Base-by-base conservation (phyloP, 2,113 vertebrate species). In the Bubo blakistoni region DNA sequence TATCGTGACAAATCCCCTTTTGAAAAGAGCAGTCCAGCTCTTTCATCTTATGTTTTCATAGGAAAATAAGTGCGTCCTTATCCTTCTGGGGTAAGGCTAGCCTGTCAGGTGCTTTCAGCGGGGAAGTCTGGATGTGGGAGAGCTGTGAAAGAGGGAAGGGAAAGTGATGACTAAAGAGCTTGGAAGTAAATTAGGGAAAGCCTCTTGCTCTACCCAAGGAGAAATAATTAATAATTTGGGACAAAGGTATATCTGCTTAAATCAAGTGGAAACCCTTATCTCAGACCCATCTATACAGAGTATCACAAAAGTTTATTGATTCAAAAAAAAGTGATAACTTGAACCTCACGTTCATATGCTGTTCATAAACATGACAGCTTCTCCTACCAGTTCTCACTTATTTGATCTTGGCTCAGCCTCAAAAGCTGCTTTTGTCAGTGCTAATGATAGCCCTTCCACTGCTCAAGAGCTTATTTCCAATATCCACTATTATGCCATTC, bases 401-500 rank as follows among this genome's bases (percentile, higher is more conserved):
- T 95, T 87, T 94, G 78, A 89, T 91, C 34, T 87, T 82, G 92
- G 77, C 62, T 5, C 66, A 91, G 87, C 36, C 81, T 95, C 91
- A 92, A 86, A 89, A 95, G 84, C 86, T 82, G 81, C 81, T 95
- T 96, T 97, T 94, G 78, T 94, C 86, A 91, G 81, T 42, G 7
- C 25, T 97, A 89, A 97, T 92, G 91, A 96, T 87, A 78, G 88
- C 70, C 70, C 62, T 95, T 95, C 86, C 70, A 89, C 81, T 55
- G 46, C 81, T 94, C 77, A 86, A 87, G 82, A 91, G 83, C 93
- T 96, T 94, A 94, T 94, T 96, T 94, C 89, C 70, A 92, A 51
- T 85, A 89, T 95, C 49, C 29, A 80, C 78, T 79, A 66, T 87
- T 92, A 92, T 73, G 46, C 73, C 32, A 15, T 26, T 91, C 77